These are phyloP conservation scores for Carcina quercana DNA, from an alignment of 2,888 invertebrate species.

Conservation along the genomic window DNA sequence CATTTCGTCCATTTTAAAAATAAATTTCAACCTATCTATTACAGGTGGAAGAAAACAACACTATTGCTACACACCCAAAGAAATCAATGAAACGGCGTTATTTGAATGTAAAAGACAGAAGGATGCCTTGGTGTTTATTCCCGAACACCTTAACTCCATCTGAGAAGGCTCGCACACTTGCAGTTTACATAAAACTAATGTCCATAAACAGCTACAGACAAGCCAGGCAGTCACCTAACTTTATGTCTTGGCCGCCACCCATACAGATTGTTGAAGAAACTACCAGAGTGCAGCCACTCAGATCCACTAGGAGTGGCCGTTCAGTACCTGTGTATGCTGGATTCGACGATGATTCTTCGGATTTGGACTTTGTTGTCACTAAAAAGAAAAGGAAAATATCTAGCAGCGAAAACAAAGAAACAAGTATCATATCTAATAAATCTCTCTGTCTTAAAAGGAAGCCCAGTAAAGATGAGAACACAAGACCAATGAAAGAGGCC, in stretches of 20 bases:
- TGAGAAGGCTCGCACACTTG: slow-evolving; percentile 55
- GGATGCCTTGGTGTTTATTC: slow-evolving; percentile 64
- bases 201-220: slow-evolving; percentile 56
- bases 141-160: slow-evolving; percentile 45
- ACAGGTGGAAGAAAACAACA: slow-evolving; percentile 30
- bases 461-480: slow-evolving; percentile 47
- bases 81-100: slow-evolving; percentile 48
- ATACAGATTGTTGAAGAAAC: slow-evolving; percentile 60
- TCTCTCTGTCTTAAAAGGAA: slow-evolving; percentile 56
- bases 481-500: slow-evolving; percentile 41
- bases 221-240: slow-evolving; percentile 48
- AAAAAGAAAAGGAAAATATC: slow-evolving; percentile 60
- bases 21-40: slow-evolving; percentile 6
- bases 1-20: background rate
- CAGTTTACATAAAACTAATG: slow-evolving; percentile 62
- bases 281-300: slow-evolving; percentile 43
- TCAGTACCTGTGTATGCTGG: slow-evolving; percentile 57
- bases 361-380: slow-evolving; percentile 52
- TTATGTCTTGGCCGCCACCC: slow-evolving; percentile 57
- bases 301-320: slow-evolving; percentile 61
- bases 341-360: slow-evolving; percentile 62
- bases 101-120: slow-evolving; percentile 54
- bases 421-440: slow-evolving; percentile 46
- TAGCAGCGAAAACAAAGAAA: slow-evolving; percentile 38
- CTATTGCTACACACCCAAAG: slow-evolving; percentile 24